Evolutionary conservation across 2,113 vertebrate species (phyloP).

Genomic region (Grus americana): DNA sequence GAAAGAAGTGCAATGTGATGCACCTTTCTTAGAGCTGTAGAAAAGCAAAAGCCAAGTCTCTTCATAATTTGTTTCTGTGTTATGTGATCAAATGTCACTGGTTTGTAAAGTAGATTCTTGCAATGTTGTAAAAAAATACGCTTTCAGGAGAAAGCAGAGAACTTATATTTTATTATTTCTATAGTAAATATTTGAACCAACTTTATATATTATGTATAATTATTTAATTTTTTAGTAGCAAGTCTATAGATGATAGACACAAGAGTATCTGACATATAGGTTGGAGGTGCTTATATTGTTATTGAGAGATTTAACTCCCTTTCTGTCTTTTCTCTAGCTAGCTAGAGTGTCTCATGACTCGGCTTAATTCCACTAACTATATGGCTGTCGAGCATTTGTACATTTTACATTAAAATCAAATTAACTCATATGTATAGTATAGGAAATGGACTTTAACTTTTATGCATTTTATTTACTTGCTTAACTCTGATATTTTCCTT

Average conservation of each 20-base stretch:
- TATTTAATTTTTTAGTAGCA: neutral
- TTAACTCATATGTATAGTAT: neutral
- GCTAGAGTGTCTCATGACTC: neutral
- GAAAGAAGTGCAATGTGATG: neutral
- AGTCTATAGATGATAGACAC: neutral
- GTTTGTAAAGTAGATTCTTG: slow-evolving; percentile 71
- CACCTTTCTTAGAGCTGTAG: neutral
- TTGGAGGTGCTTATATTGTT: neutral
- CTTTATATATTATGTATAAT: neutral
- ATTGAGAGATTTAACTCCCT: neutral
- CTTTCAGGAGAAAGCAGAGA: neutral
- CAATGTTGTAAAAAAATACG: slow-evolving; percentile 44
- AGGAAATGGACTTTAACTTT: neutral
- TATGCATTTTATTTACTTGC: neutral
- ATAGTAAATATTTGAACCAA: slow-evolving; percentile 1
- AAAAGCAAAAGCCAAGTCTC: neutral
- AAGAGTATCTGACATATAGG: neutral
- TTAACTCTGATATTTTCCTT: neutral
- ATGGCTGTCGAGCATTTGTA: neutral
- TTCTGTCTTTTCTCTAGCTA: neutral
- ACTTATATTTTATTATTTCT: neutral
- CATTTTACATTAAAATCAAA: neutral
- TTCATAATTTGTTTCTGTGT: neutral
- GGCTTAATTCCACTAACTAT: neutral
- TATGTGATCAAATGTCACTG: slow-evolving; percentile 71